Base-by-base conservation (phyloP, 2,888 invertebrate species). In the Thymelicus lineola region DNA sequence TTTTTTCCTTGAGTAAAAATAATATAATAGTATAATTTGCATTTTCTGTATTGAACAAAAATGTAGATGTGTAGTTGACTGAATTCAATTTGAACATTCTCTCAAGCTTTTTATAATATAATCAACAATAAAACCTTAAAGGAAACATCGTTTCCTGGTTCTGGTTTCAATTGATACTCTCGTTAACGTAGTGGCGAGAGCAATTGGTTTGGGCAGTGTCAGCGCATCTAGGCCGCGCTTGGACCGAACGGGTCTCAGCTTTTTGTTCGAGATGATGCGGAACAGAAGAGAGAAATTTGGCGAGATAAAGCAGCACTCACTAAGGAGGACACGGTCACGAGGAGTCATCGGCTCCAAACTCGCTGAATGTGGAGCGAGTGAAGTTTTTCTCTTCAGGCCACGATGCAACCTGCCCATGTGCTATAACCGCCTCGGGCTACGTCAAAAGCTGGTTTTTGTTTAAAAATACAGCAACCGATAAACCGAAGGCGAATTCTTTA, bases 231-330 rank as follows among this genome's bases (percentile, higher is more conserved):
- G 91, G 92, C 88, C 92, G 88, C 86, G 86, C 83, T 84, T 86
- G 87, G 83, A 86, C 84, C 80, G 77, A 91, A 91, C 90, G 89
- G 90, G 91, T 89, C 86, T 90, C 83, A 83, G 87, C 84, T 91
- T 92, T 92, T 92, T 92, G 90, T 91, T 88, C 86, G 84, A 86
- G 90, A 88, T 90, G 89, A 88, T 91, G 90, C 90, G 89, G 87
- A 89, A 90, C 91, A 88, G 88, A 89, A 86, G 89, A 90, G 91
- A 91, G 91, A 92, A 93, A 93, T 93, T 93, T 83, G 90, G 89
- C 85, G 84, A 89, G 91, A 90, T 89, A 88, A 89, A 87, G 87
- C 89, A 87, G 88, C 85, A 86, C 86, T 88, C 84, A 84, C 76
- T 87, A 91, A 91, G 88, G 90, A 86, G 92, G 91, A 86, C 92